Evolutionary conservation across 2,797 vertebrate species (phyloP).

Genomic region (Eurystomus glaucurus): DNA sequence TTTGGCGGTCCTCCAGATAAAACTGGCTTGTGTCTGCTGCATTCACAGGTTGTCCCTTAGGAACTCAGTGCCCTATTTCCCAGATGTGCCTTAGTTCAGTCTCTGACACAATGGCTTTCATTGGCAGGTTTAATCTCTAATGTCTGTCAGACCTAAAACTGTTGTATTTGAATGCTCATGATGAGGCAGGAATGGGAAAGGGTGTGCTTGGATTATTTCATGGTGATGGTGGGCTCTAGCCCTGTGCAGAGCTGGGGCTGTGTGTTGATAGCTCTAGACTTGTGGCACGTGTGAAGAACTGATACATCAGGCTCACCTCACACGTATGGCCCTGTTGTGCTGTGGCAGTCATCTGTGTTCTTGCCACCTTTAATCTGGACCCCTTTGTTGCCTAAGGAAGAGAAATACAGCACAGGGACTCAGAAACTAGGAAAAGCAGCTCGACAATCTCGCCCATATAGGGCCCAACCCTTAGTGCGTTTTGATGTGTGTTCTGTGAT

Average conservation of each 20-base stretch:
- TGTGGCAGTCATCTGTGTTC: accelerated
- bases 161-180: not conserved
- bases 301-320: not conserved
- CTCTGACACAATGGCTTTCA: not conserved
- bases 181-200: not conserved
- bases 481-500: not conserved
- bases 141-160: not conserved
- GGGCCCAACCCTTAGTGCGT: not conserved
- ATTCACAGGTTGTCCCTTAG: not conserved
- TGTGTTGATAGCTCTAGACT: not conserved
- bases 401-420: not conserved
- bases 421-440: not conserved
- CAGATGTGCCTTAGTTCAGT: not conserved
- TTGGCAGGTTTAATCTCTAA: not conserved
- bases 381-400: not conserved
- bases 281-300: not conserved
- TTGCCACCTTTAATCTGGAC: not conserved
- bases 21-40: not conserved
- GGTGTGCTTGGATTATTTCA: not conserved
- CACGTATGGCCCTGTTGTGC: not conserved
- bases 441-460: not conserved
- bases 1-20: not conserved
- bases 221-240: not conserved
- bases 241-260: not conserved
- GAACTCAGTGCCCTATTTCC: not conserved